Evolutionary conservation across 1,140 invertebrate species (phyloP), one percentile per base, ranked within the genome.

Genomic region (Penaeus vannamei): DNA sequence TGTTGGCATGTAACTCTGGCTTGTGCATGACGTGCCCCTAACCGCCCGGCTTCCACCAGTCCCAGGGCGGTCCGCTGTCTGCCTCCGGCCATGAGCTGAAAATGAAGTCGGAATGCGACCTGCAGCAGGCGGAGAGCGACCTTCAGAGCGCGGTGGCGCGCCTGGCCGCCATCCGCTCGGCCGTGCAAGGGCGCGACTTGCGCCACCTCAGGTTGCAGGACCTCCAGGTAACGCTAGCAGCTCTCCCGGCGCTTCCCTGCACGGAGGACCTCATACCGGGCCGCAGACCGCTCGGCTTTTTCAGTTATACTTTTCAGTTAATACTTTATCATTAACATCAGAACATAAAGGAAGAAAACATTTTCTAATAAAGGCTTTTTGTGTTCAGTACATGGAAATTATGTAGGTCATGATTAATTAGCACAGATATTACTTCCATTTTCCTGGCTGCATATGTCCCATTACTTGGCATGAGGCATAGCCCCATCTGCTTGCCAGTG

Each of bases 41-140:
- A 87, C 86, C 14, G 22, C 12, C 46, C 12, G 36, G 72, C 29
- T 72, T 87, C 69, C 61, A 59, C 77, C 81, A 32, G 62, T 69
- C 62, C 86, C 80, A 79, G 66, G 77, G 36, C 86, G 81, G 86
- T 36, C 81, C 19, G 42, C 59, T 72, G 60, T 32, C 32, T 60
- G 19, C 59, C 23, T 29, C 36, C 61, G 29, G 17, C 36, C 59
- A 23, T 32, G 79, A 69, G 53, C 46, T 29, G 82, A 85, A 23
- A 62, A 60, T 29, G 64, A 93, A 93, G 92, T 94, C 93, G 92
- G 93, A 93, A 91, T 94, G 94, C 92, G 94, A 94, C 92, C 93
- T 94, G 92, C 94, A 94, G 92, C 94, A 92, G 92, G 92, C 91
- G 90, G 29, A 83, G 90, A 92, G 93, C 91, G 94, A 93, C 93